Evolutionary conservation across 2,888 invertebrate genomes (phyloP), one percentile per base, ranked within the genome.

Genomic region (Amblyteles armatorius): DNA sequence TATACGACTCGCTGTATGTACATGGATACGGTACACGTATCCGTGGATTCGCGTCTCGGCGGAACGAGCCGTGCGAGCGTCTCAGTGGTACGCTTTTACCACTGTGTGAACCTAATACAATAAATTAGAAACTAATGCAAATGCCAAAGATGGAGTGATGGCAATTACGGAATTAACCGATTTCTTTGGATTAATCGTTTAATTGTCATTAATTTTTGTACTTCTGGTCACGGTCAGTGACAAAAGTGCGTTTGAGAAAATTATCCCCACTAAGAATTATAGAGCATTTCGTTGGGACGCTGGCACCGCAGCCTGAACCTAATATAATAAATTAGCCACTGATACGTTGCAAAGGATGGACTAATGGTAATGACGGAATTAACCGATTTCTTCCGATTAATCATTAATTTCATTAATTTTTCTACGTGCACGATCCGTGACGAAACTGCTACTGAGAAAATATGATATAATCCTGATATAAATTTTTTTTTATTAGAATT

Each of bases 1-100:
- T 60, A 76, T 84, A 76, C 48, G 67, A 74, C 69, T 57, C 71
- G 52, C 81, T 72, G 36, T 50, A 69, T 44, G 40, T 44, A 40
- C 44, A 57, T 3, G 13, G 44, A 22, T 55, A 36, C 36, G 9
- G 57, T 50, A 55, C 50, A 48, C 33, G 22, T 69, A 50, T 69
- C 68, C 76, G 29, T 55, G 67, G n/a, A 33, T 71, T n/a, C 57
- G 48, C 68, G 48, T 65, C 65, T 77, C 22, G 55, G 33, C 26
- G 26, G 36, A 60, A 52, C 63, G 69, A 48, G 40, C 22, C 77
- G 72, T 82, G 71, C 26, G 55, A 77, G 77, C 19, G 55, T 48
- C 33, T 67, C 22, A 74, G 52, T 83, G 22, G 73, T 68, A 67
- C 13, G 67, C 44, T 52, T 11, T 6, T 13, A 29, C 60, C 7